Percentiles rank a stretch among this genome's conserved stretches.
phyloP scores from a whole-genome alignment of 2,797 vertebrate species.

The Thaleichthys pacificus region DNA sequence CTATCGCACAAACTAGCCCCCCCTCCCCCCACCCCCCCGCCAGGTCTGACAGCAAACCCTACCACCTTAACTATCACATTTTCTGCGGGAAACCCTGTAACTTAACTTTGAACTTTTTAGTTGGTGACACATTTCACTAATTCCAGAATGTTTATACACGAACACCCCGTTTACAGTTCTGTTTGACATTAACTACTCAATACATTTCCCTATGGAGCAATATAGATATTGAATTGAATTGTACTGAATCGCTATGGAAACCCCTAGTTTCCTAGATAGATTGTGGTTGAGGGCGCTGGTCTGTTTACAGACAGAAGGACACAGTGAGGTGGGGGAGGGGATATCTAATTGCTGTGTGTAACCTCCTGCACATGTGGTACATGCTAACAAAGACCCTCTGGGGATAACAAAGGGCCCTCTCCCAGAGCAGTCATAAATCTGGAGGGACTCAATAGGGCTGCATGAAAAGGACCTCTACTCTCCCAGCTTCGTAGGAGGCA shows the following conservation, averaged over 20 bases:
- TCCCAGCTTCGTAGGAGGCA: slow-evolving; percentile 60
- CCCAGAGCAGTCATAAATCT: slow-evolving; percentile 70
- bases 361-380: slow-evolving; percentile 64
- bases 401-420: slow-evolving; percentile 66
- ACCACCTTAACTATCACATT: too few relatives aligned
- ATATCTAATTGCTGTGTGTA: slow-evolving; percentile 66
- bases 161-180: too few relatives aligned
- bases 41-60: too few relatives aligned
- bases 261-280: slow-evolving; percentile 15
- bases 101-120: too few relatives aligned
- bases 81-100: background rate
- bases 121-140: too few relatives aligned
- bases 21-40: too few relatives aligned
- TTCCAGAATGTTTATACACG: too few relatives aligned
- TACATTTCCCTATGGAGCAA: too few relatives aligned
- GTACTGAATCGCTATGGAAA: background rate
- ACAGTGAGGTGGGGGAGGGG: slow-evolving; percentile 48
- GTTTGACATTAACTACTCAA: background rate
- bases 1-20: too few relatives aligned
- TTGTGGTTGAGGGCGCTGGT: slow-evolving; percentile 32
- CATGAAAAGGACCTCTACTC: slow-evolving; percentile 52
- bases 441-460: slow-evolving; percentile 63
- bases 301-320: slow-evolving; percentile 56
- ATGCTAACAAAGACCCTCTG: slow-evolving; percentile 62
- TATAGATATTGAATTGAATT: too few relatives aligned